Base-by-base conservation (phyloP, 2,888 invertebrate genomes). In the Drosophila atripex region DNA sequence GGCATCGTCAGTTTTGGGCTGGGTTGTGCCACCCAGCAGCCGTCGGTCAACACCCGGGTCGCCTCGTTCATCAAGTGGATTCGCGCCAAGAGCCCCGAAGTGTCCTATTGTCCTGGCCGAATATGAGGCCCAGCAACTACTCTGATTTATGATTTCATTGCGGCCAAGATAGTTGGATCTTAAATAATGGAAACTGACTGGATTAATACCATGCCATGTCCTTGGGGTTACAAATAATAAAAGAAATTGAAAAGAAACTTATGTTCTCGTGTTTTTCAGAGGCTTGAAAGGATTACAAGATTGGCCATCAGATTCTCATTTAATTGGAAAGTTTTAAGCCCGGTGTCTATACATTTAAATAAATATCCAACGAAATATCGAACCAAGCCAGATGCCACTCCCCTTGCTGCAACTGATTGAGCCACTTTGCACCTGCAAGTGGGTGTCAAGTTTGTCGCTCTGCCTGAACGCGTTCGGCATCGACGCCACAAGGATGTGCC, bases 41-140 rank as follows among this genome's bases (percentile, higher is more conserved):
- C 94, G 0, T 92, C 92, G 30, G 91, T 94, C 2, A 94, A 94
- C 84, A 93, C 93, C 0, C 91, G 93, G 57, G 91, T 94, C 3
- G 92, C 93, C n/a, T 90, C 92, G 1, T 93, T 91, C 86, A 71
- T 94, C 2, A 89, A 92, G 12, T 95, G 94, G 94, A 93, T 95
- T 46, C 76, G 90, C 9, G 69, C 75, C 23, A 88, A 89, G 50
- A 91, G 92, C 4, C 83, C 88, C 25, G 90, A 91, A 57, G 86
- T 74, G 25, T 78, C 84, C n/a, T 90, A 90, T 78, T 90, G 90
- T 58, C 55, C 75, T 3, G 84, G 51, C 49, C 16, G 63, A 3
- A 9, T 11, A 14, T 60, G 2, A 25, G 28, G 5, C n/a, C 23
- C 11, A 23, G n/a, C 39, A 12, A 61, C 47, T 61, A 60, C 61